A percentile compares a stretch with the other conserved stretches of the same genome.
phyloP scores from a whole-genome alignment of 1,140 invertebrate species.

The Leptestheria dahalacensis region DNA sequence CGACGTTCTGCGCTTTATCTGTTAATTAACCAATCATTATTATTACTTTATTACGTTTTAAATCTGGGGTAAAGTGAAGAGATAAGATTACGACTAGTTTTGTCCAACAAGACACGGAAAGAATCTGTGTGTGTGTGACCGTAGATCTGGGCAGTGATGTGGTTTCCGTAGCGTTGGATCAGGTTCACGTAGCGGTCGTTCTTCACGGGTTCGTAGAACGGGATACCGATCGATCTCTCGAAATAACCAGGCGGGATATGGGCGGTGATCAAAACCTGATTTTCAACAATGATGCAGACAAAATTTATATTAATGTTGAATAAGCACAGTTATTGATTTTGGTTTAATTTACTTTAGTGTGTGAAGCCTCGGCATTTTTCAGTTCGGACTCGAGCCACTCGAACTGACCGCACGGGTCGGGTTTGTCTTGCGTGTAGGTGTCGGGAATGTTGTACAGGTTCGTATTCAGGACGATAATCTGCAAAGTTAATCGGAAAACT shows the following conservation, averaged over 20 bases:
- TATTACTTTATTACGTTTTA: not conserved
- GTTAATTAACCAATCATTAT: not conserved
- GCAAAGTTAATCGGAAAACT: slow-evolving; percentile 2
- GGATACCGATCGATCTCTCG: slow-evolving; percentile 47
- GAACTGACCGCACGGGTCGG: slow-evolving; percentile 23
- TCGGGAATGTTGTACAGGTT: slow-evolving; percentile 26
- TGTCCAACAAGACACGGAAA: slow-evolving; percentile 49
- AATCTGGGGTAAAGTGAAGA: not conserved
- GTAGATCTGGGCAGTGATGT: slow-evolving; percentile 81
- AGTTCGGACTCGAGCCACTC: slow-evolving; percentile 26
- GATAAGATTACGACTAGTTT: slow-evolving; percentile 2
- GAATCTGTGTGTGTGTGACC: slow-evolving; percentile 82
- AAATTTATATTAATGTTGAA: no score
- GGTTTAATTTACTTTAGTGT: no score
- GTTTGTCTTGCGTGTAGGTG: slow-evolving; percentile 18
- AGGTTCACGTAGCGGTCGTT: slow-evolving; percentile 44
- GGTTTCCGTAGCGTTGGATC: slow-evolving; percentile 51
- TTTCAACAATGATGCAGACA: no score
- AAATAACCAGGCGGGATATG: slow-evolving; percentile 77
- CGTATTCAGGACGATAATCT: slow-evolving; percentile 27
- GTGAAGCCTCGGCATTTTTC: no score
- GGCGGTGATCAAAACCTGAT: slow-evolving; percentile 80
- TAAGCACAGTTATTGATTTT: no score
- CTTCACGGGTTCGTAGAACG: slow-evolving; percentile 38
- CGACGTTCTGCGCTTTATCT: slow-evolving; percentile 10